phyloP scores from a whole-genome alignment of 2,888 invertebrate species.

The Orchesella flavescens region DNA sequence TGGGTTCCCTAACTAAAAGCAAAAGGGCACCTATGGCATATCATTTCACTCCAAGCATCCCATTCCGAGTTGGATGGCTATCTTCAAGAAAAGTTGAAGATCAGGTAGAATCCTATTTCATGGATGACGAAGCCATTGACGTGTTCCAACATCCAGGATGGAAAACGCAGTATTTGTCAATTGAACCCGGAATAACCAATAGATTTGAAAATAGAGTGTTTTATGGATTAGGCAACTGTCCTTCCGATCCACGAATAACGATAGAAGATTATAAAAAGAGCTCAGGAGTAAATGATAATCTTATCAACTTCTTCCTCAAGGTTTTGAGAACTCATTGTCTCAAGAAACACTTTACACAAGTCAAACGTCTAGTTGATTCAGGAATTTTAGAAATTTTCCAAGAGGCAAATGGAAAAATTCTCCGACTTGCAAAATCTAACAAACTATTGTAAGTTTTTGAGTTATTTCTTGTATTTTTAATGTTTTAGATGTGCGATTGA shows the following conservation, averaged over 20 bases:
- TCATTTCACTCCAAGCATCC: background rate
- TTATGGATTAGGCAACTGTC: conserved; percentile 29
- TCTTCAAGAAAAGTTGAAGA: background rate
- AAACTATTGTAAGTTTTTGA: conserved; percentile 9
- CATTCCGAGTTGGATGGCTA: background rate
- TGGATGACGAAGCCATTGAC: conserved; percentile 7
- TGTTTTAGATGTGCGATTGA: background rate
- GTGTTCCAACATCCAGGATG: conserved; percentile 27
- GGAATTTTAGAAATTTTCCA: background rate
- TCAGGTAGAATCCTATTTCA: background rate
- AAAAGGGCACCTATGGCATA: background rate
- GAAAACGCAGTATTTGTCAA: conserved; percentile 18
- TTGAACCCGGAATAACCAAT: conserved; percentile 6
- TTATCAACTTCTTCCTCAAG: conserved; percentile 10
- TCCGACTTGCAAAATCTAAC: background rate
- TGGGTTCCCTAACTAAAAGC: background rate
- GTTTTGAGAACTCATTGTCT: conserved; percentile 22
- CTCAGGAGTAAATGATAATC: background rate
- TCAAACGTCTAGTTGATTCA: background rate
- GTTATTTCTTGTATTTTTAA: background rate
- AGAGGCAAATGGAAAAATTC: background rate
- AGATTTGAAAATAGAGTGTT: background rate
- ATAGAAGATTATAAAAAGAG: background rate
- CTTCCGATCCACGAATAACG: background rate
- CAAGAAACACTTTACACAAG: background rate